Base-by-base conservation (phyloP, 2,888 invertebrate species). In the Agonopterix heracliana region DNA sequence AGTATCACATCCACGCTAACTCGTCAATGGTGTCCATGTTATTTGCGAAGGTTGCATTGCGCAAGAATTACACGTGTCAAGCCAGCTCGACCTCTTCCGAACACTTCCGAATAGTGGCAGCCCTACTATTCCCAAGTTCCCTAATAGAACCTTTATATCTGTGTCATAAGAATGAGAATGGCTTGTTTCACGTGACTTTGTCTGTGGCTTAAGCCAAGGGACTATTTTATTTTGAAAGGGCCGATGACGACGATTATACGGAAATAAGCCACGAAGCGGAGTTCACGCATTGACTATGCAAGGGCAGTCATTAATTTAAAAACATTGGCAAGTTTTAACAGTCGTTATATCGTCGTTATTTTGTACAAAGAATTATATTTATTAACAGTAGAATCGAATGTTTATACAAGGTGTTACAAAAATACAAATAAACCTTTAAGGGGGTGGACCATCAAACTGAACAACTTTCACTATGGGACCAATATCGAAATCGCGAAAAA, bases 61-160 rank as follows among this genome's bases (percentile, higher is more conserved):
- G 82, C 80, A 86, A 86, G 74, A 54, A 60, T 76, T 81, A 81
- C 81, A 79, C 78, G 81, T 79, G 54, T 48, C 50, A 46, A 41
- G 66, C 60, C 61, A 66, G 57, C 64, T 59, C 80, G 84, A 82
- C 85, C 86, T 86, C 80, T 75, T 70, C 78, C 60, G 59, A 75
- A 73, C 76, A 84, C 87, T 86, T 87, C 87, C 87, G 87, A 88
- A 85, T 85, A 78, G 83, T 84, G 79, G 78, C 80, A 38, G n/a
- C 38, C n/a, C 38, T 9, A 26, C 5, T 26, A 7, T 26, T 26
- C 26, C 26, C 26, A 5, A 26, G 26, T 26, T 26, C 5, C 5
- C 26, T 26, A 3, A 5, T 1, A 26, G 17, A 17, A 17, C 17
- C 3, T 2, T 17, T 26, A 26, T 26, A 1, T 26, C 2, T 5